Percentiles rank a stretch among this genome's conserved stretches.
Conservation (phyloP, 2,113 vertebrate species). For the Saimiri boliviensis region DNA sequence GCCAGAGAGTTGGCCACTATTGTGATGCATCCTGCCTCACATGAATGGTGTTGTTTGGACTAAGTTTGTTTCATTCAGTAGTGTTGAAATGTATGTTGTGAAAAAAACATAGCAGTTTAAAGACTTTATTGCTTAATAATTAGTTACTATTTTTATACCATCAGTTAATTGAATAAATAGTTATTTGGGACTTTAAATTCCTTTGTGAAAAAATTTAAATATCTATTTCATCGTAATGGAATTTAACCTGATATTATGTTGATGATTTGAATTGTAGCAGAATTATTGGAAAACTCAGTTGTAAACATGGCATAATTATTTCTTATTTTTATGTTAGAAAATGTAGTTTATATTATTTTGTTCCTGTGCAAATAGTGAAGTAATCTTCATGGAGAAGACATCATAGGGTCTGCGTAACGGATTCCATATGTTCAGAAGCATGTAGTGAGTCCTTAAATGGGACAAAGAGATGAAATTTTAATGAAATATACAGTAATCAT, state of each 20-base stretch:
- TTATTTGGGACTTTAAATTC: conserved; percentile 12
- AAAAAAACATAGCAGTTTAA: background rate
- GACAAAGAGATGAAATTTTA: conserved; percentile 77
- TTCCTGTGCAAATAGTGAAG: background rate
- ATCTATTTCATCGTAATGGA: background rate
- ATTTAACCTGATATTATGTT: conserved; percentile 36
- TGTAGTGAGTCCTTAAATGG: conserved; percentile 71
- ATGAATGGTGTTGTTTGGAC: background rate
- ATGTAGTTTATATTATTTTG: conserved; percentile 6
- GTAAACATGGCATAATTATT: conserved; percentile 28
- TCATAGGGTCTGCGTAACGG: conserved; percentile 54
- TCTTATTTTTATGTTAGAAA: background rate
- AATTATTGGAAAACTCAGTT: conserved; percentile 35
- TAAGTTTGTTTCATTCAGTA: background rate
- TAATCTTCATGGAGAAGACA: conserved; percentile 33
- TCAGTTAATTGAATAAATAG: background rate
- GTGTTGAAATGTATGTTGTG: conserved; percentile 3
- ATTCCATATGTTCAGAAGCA: conserved; percentile 76
- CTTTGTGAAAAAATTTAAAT: conserved; percentile 24
- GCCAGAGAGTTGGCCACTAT: background rate
- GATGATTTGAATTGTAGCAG: conserved; percentile 12
- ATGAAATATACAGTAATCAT: conserved; percentile 75
- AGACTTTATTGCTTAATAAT: background rate
- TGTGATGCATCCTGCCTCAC: background rate
- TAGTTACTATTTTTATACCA: background rate